Percentiles rank a stretch among this genome's conserved stretches.
Conservation (phyloP, 2,797 vertebrate species). For the Luscinia megarhynchos region DNA sequence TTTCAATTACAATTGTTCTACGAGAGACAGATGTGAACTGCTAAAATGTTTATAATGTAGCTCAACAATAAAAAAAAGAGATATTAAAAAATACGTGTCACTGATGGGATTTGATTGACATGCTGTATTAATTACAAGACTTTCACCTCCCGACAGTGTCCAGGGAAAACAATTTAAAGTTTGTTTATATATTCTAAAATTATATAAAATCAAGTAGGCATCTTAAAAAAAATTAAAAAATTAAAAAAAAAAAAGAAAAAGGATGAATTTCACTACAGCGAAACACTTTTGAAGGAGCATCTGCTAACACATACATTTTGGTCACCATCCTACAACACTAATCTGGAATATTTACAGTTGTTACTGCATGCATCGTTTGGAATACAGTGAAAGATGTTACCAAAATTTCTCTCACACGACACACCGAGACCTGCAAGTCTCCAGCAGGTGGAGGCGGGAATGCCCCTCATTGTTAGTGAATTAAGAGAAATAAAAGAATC, state of each 20-base stretch:
- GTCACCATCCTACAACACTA: background rate
- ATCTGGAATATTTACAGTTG: background rate
- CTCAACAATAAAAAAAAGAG: constrained; percentile 47
- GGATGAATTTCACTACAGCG: background rate
- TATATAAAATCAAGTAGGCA: background rate
- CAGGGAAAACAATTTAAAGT: constrained; percentile 36
- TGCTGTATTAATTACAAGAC: constrained; percentile 65
- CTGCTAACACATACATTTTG: background rate
- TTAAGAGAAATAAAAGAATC: background rate
- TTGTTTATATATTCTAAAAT: constrained; percentile 59
- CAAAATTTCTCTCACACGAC: background rate
- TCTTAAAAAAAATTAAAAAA: background rate
- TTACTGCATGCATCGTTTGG: background rate
- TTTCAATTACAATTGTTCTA: constrained; percentile 68
- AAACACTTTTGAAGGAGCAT: background rate
- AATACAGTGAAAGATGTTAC: background rate
- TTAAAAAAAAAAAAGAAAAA: background rate
- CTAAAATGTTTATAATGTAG: constrained; percentile 57
- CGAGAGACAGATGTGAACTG: constrained; percentile 65
- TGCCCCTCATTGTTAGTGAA: background rate
- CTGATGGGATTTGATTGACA: constrained; percentile 58
- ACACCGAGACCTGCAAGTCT: background rate
- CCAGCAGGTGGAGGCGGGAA: constrained; percentile 58
- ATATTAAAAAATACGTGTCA: constrained; percentile 49
- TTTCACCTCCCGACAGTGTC: constrained; percentile 40